Evolutionary conservation across 2,888 invertebrate genomes (phyloP).

Genomic region (Andrena fulva): DNA sequence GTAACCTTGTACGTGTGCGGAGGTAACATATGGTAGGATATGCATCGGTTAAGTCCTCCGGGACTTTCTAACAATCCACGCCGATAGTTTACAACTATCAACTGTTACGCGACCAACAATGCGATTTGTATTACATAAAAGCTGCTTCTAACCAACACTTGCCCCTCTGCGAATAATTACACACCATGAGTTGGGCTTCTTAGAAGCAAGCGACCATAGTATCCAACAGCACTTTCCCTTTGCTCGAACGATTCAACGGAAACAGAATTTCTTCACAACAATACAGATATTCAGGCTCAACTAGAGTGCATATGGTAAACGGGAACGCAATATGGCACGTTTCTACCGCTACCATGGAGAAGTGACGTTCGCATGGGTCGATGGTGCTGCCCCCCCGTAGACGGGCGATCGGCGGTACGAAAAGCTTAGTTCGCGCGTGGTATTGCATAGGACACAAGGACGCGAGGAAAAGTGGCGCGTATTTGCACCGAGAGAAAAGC

Average conservation of each 20-base stretch:
- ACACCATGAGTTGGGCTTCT: too few relatives aligned
- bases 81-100: constrained; percentile 10
- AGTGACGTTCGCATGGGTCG: neutral
- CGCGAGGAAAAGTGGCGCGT: constrained; percentile 79
- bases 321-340: neutral
- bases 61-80: constrained; percentile 50
- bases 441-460: constrained; percentile 64
- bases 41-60: constrained; percentile 42
- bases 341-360: neutral
- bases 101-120: neutral
- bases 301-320: neutral
- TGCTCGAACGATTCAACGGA: neutral
- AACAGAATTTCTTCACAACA: too few relatives aligned
- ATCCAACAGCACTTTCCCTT: constrained; percentile 10
- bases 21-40: constrained; percentile 56
- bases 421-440: constrained; percentile 49
- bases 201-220: too few relatives aligned
- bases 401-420: constrained; percentile 27
- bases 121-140: neutral
- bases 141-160: neutral
- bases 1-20: constrained; percentile 75
- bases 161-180: too few relatives aligned
- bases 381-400: constrained; percentile 35
- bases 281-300: too few relatives aligned
- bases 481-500: constrained; percentile 76